Percentiles rank a stretch among this genome's conserved stretches.
Evolutionary conservation across 1,140 invertebrate species (phyloP).

Genomic region (Zaprionus vittiger): DNA sequence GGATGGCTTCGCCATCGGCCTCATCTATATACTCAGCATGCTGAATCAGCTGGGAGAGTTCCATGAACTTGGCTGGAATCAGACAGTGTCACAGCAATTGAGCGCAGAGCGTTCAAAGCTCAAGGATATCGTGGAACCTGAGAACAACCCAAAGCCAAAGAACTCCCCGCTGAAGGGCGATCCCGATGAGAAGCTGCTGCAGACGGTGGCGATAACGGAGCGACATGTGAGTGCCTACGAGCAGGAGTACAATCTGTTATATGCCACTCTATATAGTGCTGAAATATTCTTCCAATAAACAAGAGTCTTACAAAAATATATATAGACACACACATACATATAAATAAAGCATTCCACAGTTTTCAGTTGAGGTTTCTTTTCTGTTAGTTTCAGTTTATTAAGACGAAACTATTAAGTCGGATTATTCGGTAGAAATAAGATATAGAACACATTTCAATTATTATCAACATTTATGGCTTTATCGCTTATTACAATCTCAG

Average conservation of each 20-base stretch:
- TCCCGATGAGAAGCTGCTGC: constrained; percentile 94
- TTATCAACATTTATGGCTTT: not conserved
- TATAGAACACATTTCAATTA: not conserved
- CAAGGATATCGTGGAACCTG: constrained; percentile 83
- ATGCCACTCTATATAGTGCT: constrained; percentile 96
- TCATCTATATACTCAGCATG: constrained; percentile 90
- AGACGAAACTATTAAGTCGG: constrained; percentile 67
- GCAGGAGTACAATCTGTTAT: constrained; percentile 95
- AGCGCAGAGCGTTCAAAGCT: constrained; percentile 87
- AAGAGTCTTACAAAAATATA: not conserved
- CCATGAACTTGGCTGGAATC: constrained; percentile 98
- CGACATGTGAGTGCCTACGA: constrained; percentile 91
- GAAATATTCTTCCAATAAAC: constrained; percentile 94
- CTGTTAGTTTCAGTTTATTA: constrained; percentile 54
- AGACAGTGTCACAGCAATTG: constrained; percentile 92
- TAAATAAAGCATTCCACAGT: constrained; percentile 3
- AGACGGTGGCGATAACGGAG: constrained; percentile 96
- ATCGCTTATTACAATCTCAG: constrained; percentile 1
- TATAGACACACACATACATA: not conserved
- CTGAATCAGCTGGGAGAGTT: constrained; percentile 91
- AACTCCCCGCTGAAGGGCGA: constrained; percentile 74
- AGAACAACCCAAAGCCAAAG: constrained; percentile 2
- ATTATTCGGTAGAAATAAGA: constrained; percentile 48
- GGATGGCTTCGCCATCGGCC: constrained; percentile 98
- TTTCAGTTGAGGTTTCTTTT: constrained; percentile 35